Evolutionary conservation across 2,113 vertebrate species (phyloP), one percentile per base, ranked within the genome.

Genomic region (Eubucco bourcierii): DNA sequence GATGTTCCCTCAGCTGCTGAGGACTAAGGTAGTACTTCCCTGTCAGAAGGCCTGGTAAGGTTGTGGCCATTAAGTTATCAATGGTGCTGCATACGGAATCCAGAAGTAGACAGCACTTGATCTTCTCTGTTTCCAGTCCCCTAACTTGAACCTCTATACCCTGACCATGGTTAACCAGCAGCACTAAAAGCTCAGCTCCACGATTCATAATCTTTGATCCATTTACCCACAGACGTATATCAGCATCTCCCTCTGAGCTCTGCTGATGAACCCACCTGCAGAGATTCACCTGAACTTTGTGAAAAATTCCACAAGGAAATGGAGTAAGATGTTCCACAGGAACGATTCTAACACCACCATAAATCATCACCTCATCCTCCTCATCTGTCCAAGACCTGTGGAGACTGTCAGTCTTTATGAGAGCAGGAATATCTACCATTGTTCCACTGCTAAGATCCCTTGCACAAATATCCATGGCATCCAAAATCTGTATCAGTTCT

Each of bases 111-210:
- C 98, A 99, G 97, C 99, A 99, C 94, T 98, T 99, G 88, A 98
- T 97, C 92, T 98, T 98, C 85, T 99, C 98, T 0, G 98, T 98
- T 82, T 98, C 98, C 21, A 98, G 98, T 28, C 99, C 99, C 4
- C 99, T 98, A 56, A 99, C 98, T 96, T 98, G 99, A 56, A 99
- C 98, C 96, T 99, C 99, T 76, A 99, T 95, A 56, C 99, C 99
- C 96, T 99, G 99, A 82, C 99, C 99, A n/a, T 99, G 98, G 97
- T 99, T 99, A 92, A 99, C 99, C 93, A 99, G 97, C 67, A 99
- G 97, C 81, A 99, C 98, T 96, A 99, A 97, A 90, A 99, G 98
- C 97, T 99, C 99, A 12, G 97, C 98, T 23, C 98, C 98, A 0
- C 97, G 98, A 90, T 98, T 98, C 95, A 98, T 97, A 50, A 99